These are phyloP conservation scores for Sinocyclocheilus maitianheensis DNA, from an alignment of 2,113 vertebrate species.

Conservation along the genomic window DNA sequence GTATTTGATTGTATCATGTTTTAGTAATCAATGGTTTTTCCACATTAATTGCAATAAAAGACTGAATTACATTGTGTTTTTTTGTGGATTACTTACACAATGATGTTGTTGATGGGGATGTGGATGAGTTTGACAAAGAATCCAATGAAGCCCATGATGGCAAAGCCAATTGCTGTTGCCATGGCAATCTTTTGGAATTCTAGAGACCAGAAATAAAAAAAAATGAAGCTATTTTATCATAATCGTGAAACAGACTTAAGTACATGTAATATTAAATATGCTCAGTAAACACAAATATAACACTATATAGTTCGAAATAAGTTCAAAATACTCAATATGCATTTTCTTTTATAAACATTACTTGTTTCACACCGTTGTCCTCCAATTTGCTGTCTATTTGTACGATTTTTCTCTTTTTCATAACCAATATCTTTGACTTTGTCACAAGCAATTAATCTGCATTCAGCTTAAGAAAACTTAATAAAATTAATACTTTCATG, in stretches of 20 bases:
- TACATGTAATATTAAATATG: background rate
- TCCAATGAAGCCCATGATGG: constrained; percentile 98
- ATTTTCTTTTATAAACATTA: background rate
- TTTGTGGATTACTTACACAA: constrained; percentile 87
- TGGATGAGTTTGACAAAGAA: constrained; percentile 99
- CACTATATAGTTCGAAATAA: no score
- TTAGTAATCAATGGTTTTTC: background rate
- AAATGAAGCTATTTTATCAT: background rate
- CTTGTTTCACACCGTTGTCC: background rate
- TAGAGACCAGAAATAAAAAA: constrained; percentile 57
- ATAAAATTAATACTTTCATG: background rate
- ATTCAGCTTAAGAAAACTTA: no score
- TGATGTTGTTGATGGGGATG: constrained; percentile 99
- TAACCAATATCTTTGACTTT: no score
- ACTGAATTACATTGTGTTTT: background rate
- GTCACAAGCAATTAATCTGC: no score
- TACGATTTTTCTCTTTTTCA: no score
- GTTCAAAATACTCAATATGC: no score
- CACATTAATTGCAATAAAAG: background rate
- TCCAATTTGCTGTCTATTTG: no score
- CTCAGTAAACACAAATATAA: background rate
- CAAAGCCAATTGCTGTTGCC: constrained; percentile 98
- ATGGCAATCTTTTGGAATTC: constrained; percentile 99
- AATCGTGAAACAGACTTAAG: background rate
- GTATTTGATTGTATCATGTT: background rate